Base-by-base conservation (phyloP, 2,113 vertebrate genomes). In the Octodon degus region DNA sequence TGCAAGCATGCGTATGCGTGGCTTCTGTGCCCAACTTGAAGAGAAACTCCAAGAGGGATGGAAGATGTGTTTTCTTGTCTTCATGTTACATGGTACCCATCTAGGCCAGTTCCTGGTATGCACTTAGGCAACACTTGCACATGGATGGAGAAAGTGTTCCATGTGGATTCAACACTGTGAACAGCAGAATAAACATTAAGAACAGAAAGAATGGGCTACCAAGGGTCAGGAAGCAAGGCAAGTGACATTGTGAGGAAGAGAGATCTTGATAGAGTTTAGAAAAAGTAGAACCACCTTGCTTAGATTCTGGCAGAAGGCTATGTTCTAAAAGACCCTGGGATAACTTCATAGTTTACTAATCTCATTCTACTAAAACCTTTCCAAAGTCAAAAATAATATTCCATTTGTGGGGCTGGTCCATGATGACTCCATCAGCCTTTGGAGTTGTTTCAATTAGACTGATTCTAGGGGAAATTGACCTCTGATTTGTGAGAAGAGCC, bases 141-240 rank as follows among this genome's bases (percentile, higher is more conserved):
- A 32, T 83, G 79, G 72, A 37, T 10, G 84, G 50, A 95, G 91
- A 95, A 89, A 74, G 65, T 97, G 93, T 86, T 53, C 34, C 25
- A 94, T 92, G 97, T 94, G 97, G 97, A 98, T 47, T 96, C 37
- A 70, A 95, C 96, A 95, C 96, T 97, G 92, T 94, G 96, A 53
- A 90, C 89, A 96, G 91, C 62, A 74, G 30, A 50, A 53, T 88
- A 95, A 82, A 96, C 32, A 93, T 50, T 58, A 84, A 22, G n/a
- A 68, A 84, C 60, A 55, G 60, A 92, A 88, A 60, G 65, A 94
- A 92, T 93, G 24, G 74, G 27, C 19, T 90, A 12, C 58, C 77
- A n/a, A 63, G 12, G 37, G 70, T 11, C 24, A 85, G 53, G n/a
- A 30, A 58, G 1, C 13, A 40, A 58, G 83, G 62, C 63, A 16